Conservation (phyloP, 2,113 vertebrate species). For the Dermatemys mawii region DNA sequence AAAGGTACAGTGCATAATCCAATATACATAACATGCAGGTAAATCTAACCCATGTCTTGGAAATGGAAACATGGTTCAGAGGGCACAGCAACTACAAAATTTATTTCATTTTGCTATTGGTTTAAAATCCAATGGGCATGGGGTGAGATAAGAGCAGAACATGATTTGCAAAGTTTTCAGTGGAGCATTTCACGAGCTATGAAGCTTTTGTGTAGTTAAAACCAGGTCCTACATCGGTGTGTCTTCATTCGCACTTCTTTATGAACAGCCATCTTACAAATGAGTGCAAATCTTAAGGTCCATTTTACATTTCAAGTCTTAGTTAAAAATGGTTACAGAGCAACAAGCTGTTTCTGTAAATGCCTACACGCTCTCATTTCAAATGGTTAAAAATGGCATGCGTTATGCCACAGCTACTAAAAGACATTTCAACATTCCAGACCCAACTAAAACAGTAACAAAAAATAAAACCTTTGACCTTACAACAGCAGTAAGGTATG, state of each 20-base stretch:
- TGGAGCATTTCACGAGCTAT: slow-evolving; percentile 53
- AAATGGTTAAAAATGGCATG: slow-evolving; percentile 69
- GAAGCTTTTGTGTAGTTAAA: slow-evolving; percentile 67
- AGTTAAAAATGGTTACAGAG: slow-evolving; percentile 70
- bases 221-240: slow-evolving; percentile 72
- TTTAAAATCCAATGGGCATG: slow-evolving; percentile 59
- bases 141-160: slow-evolving; percentile 61
- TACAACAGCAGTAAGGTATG: slow-evolving; percentile 18
- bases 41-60: slow-evolving; percentile 42
- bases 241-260: slow-evolving; percentile 68
- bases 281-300: slow-evolving; percentile 75
- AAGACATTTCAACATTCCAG: slow-evolving; percentile 61
- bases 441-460: slow-evolving; percentile 69
- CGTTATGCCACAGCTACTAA: slow-evolving; percentile 69
- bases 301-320: slow-evolving; percentile 78
- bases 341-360: slow-evolving; percentile 73
- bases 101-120: slow-evolving; percentile 61
- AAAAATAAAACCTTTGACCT: slow-evolving; percentile 58
- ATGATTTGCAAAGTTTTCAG: slow-evolving; percentile 67
- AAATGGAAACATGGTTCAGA: slow-evolving; percentile 42
- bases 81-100: slow-evolving; percentile 72
- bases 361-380: slow-evolving; percentile 67
- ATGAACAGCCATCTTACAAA: slow-evolving; percentile 72
- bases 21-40: slow-evolving; percentile 60
- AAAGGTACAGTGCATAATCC: slow-evolving; percentile 54